A percentile compares a stretch with the other conserved stretches of the same genome.
These are phyloP conservation scores for Macrobrachium nipponense DNA, from an alignment of 1,140 invertebrate species.

Conservation along the genomic window DNA sequence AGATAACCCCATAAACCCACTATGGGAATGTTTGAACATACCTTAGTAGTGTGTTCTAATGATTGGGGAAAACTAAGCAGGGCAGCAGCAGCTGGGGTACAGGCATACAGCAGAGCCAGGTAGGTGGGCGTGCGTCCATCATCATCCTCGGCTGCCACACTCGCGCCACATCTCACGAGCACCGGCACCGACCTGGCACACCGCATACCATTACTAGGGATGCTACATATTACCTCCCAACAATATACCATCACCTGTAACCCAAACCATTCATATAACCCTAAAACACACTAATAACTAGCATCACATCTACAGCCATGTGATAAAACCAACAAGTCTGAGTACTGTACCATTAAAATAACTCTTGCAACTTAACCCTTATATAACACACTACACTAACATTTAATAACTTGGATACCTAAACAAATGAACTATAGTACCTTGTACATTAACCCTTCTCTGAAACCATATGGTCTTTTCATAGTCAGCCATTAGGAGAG, in stretches of 20 bases:
- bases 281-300: background rate
- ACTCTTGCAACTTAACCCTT: background rate
- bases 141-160: conserved; percentile 57
- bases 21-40: conserved; percentile 4
- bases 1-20: no score
- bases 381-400: background rate
- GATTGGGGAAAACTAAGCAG: conserved; percentile 54
- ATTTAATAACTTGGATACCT: no score
- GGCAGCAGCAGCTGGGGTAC: conserved; percentile 55
- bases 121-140: conserved; percentile 55
- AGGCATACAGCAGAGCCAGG: conserved; percentile 59
- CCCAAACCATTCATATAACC: background rate
- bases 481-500: no score
- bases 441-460: no score
- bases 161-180: conserved; percentile 56
- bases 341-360: no score
- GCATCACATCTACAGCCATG: background rate
- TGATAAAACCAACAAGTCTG: no score
- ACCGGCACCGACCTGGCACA: conserved; percentile 54
- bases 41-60: conserved; percentile 60
- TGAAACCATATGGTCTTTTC: no score
- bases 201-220: conserved; percentile 30
- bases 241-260: conserved; percentile 2
- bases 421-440: no score
- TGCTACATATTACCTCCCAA: conserved; percentile 25